Evolutionary conservation across 2,888 invertebrate genomes (phyloP).

Genomic region (Acrobasis consociella): DNA sequence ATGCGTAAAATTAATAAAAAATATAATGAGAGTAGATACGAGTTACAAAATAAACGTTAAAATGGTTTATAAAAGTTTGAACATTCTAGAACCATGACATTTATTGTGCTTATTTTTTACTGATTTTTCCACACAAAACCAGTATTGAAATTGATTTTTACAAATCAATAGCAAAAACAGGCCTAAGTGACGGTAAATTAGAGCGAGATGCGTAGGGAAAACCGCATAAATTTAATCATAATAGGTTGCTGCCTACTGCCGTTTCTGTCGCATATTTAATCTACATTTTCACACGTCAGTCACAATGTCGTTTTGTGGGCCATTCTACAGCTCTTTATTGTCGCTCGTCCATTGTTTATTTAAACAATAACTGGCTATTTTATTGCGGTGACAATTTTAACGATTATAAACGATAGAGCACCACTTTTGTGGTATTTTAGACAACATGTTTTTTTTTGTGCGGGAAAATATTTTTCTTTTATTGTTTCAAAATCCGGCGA

Average conservation of each 20-base stretch:
- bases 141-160: too few species aligned
- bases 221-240: too few species aligned
- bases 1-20: too few species aligned
- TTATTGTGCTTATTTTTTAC: too few species aligned
- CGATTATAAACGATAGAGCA: conserved; percentile 65
- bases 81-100: too few species aligned
- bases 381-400: conserved; percentile 70
- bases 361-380: conserved; percentile 75
- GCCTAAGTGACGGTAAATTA: too few species aligned
- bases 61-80: too few species aligned
- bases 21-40: too few species aligned
- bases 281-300: conserved; percentile 68
- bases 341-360: conserved; percentile 73
- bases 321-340: conserved; percentile 67
- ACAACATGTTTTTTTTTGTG: conserved; percentile 43
- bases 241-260: conserved; percentile 28
- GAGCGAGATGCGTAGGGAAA: too few species aligned
- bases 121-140: too few species aligned
- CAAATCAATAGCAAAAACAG: too few species aligned
- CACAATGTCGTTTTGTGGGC: conserved; percentile 61
- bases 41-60: too few species aligned
- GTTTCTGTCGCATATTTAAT: conserved; percentile 38
- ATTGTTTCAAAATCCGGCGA: conserved; percentile 49
- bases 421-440: conserved; percentile 35
- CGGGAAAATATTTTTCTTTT: conserved; percentile 49